These are phyloP conservation scores for Pseudorectes ferrugineus DNA, from an alignment of 2,113 vertebrate genomes.

Conservation along the genomic window DNA sequence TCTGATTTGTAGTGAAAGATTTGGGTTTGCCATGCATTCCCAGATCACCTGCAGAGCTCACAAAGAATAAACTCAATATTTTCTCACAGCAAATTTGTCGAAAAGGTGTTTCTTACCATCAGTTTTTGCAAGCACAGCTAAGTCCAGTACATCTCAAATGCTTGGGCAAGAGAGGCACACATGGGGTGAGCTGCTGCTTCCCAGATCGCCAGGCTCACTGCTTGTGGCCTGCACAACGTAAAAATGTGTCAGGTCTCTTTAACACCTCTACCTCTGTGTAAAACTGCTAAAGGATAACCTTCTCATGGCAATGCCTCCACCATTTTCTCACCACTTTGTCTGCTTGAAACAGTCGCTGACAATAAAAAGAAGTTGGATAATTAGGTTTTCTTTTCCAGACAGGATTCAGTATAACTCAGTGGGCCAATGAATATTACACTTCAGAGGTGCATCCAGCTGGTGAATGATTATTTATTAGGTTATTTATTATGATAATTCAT, in stretches of 20 bases:
- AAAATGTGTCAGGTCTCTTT: not conserved
- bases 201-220: not conserved
- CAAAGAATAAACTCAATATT: not conserved
- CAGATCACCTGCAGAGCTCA: not conserved
- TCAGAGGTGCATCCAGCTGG: not conserved
- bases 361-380: not conserved
- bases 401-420: not conserved
- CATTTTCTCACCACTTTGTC: not conserved
- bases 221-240: not conserved
- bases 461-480: not conserved
- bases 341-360: not conserved
- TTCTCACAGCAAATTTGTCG: not conserved
- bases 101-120: not conserved
- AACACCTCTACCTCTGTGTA: not conserved
- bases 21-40: not conserved
- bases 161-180: not conserved
- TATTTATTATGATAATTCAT: not conserved
- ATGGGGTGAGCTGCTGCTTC: not conserved
- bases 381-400: not conserved
- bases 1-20: not conserved
- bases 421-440: not conserved
- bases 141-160: not conserved
- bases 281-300: not conserved
- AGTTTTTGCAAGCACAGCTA: not conserved
- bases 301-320: not conserved